Percentiles rank a stretch among this genome's conserved stretches.
Evolutionary conservation across 2,797 vertebrate genomes (phyloP).

Genomic region (Kryptolebias ocellatus): DNA sequence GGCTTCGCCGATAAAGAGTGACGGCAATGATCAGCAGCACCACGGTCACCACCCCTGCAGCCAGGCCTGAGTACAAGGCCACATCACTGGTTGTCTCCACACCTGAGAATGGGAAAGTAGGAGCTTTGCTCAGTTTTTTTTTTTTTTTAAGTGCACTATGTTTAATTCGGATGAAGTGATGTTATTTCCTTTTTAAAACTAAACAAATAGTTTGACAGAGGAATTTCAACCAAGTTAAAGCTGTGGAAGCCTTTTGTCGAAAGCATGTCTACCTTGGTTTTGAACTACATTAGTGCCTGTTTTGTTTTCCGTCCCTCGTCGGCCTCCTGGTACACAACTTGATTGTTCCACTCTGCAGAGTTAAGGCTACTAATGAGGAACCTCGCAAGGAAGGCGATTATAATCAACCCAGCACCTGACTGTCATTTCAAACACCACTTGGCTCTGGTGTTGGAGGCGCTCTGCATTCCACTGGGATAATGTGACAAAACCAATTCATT

Average conservation of each 20-base stretch:
- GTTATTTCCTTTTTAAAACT: conserved; percentile 36
- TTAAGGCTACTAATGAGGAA: conserved; percentile 77
- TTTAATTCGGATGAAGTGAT: conserved; percentile 40
- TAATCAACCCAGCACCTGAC: conserved; percentile 90
- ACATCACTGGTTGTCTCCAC: conserved; percentile 90
- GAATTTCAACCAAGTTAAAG: conserved; percentile 22
- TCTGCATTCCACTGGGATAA: conserved; percentile 84
- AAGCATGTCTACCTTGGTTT: conserved; percentile 43
- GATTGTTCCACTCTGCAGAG: conserved; percentile 57
- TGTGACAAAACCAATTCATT: conserved; percentile 92
- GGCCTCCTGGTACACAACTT: conserved; percentile 49
- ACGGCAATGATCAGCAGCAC: conserved; percentile 90
- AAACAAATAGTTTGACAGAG: conserved; percentile 19
- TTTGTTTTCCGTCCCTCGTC: conserved; percentile 39
- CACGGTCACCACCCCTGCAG: conserved; percentile 91
- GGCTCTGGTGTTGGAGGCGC: conserved; percentile 73
- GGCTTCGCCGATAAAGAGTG: conserved; percentile 92
- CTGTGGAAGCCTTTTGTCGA: conserved; percentile 24
- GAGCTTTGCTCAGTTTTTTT: background rate
- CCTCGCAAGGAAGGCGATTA: conserved; percentile 85
- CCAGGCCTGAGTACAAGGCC: conserved; percentile 93
- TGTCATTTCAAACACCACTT: conserved; percentile 88
- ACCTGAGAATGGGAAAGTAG: conserved; percentile 71
- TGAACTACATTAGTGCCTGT: conserved; percentile 43
- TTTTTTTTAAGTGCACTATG: background rate